phyloP scores from a whole-genome alignment of 2,888 invertebrate genomes.

The Coelopa pilipes region DNA sequence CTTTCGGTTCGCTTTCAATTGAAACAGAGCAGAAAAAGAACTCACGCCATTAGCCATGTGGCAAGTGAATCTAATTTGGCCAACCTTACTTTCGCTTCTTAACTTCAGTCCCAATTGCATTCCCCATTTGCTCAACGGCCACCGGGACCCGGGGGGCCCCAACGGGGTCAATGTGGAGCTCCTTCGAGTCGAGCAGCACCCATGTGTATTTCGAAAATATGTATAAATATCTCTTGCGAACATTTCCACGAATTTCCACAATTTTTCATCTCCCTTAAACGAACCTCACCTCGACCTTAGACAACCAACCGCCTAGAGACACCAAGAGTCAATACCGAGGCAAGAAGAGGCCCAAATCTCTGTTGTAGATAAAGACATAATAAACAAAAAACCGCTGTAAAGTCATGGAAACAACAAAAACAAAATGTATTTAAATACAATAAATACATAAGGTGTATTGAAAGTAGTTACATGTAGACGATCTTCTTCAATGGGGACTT shows the following conservation, averaged over 20 bases:
- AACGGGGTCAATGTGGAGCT: too few species aligned
- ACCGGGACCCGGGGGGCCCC: background rate
- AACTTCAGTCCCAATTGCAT: too few species aligned
- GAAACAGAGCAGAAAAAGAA: background rate
- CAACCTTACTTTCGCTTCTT: background rate
- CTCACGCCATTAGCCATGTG: background rate
- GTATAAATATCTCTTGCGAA: background rate
- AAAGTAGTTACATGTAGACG: too few species aligned
- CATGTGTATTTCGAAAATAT: too few species aligned
- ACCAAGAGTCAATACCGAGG: conserved; percentile 20
- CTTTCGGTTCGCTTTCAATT: conserved; percentile 15
- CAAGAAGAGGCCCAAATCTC: conserved; percentile 18
- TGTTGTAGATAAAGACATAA: conserved; percentile 29
- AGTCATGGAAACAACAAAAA: conserved; percentile 33
- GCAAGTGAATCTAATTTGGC: background rate
- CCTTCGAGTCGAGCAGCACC: too few species aligned
- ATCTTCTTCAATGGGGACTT: too few species aligned
- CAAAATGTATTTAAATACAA: conserved; percentile 16
- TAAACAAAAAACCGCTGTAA: conserved; percentile 30
- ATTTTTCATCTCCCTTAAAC: conserved; percentile 19
- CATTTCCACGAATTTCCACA: conserved; percentile 13
- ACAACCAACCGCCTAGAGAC: conserved; percentile 24
- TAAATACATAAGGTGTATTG: background rate
- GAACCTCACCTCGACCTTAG: conserved; percentile 27
- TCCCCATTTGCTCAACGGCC: background rate